A percentile compares a stretch with the other conserved stretches of the same genome.
Evolutionary conservation across 2,888 invertebrate species (phyloP).

Genomic region (Agrochola circellaris): DNA sequence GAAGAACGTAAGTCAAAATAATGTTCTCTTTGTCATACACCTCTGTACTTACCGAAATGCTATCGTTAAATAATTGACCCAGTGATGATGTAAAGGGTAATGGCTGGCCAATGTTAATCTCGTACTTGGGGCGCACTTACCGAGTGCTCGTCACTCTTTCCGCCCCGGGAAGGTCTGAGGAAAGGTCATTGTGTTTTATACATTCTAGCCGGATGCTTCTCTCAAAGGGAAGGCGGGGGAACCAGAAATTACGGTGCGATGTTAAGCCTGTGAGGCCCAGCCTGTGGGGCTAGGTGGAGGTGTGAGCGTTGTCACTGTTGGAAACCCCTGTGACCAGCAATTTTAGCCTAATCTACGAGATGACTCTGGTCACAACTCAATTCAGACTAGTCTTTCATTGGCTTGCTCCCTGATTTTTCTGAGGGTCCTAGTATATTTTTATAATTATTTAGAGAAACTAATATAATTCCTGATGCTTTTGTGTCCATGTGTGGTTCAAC

Average conservation of each 20-base stretch:
- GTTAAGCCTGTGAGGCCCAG: constrained; percentile 89
- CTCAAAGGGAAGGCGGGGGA: constrained; percentile 92
- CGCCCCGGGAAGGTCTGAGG: constrained; percentile 96
- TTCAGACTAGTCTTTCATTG: constrained; percentile 96
- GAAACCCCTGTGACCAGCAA: constrained; percentile 93
- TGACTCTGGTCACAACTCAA: constrained; percentile 93
- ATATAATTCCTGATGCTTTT: background rate
- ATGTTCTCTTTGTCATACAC: constrained; percentile 12
- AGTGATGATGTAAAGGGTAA: constrained; percentile 87
- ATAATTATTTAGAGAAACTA: background rate
- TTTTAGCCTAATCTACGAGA: constrained; percentile 95
- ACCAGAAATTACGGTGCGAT: constrained; percentile 93
- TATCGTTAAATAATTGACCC: constrained; percentile 70
- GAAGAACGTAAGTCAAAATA: constrained; percentile 92
- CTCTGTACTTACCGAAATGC: background rate
- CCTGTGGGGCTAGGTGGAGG: constrained; percentile 86
- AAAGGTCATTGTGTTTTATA: constrained; percentile 90
- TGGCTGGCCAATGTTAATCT: constrained; percentile 93
- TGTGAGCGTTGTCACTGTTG: constrained; percentile 89
- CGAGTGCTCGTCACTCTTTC: constrained; percentile 91
- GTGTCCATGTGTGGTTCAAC: background rate
- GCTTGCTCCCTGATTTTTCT: constrained; percentile 86
- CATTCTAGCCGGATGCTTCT: constrained; percentile 94
- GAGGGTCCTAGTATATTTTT: constrained; percentile 79
- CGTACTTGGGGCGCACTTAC: constrained; percentile 93